A percentile compares a stretch with the other conserved stretches of the same genome.
Evolutionary conservation across 2,888 invertebrate species (phyloP).

Genomic region (Drosophila prolongata): DNA sequence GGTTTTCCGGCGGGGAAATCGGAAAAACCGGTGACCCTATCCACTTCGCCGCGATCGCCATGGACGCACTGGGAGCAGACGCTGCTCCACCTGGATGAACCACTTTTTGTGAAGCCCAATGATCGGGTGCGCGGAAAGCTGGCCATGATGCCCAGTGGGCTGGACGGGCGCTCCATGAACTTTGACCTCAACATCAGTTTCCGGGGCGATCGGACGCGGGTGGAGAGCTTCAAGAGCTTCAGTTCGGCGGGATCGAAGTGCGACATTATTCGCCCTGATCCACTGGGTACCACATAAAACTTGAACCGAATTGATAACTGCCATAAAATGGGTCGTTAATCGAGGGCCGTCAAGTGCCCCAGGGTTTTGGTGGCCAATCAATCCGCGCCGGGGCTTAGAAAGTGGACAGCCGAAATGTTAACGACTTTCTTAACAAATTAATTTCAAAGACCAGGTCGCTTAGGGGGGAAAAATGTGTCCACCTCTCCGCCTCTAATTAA

Average conservation of each 20-base stretch:
- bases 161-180: conserved; percentile 35
- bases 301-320: conserved; percentile 44
- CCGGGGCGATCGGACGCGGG: conserved; percentile 21
- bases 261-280: background rate
- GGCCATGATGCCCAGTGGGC: conserved; percentile 24
- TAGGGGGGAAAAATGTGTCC: conserved; percentile 58
- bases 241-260: conserved; percentile 2
- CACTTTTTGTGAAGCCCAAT: conserved; percentile 30
- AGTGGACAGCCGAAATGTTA: conserved; percentile 64
- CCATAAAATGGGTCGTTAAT: conserved; percentile 64
- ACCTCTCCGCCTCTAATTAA: conserved; percentile 66
- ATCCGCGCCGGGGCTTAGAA: conserved; percentile 55
- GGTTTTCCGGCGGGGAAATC: conserved; percentile 10
- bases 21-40: conserved; percentile 24
- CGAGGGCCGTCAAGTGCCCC: conserved; percentile 33
- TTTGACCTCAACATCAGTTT: conserved; percentile 36
- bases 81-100: conserved; percentile 38
- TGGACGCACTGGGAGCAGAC: conserved; percentile 60
- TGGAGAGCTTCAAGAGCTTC: conserved; percentile 34
- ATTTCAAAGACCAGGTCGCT: conserved; percentile 46
- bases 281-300: conserved; percentile 34
- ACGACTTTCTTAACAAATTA: conserved; percentile 73
- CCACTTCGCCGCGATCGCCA: conserved; percentile 43
- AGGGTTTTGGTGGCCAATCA: conserved; percentile 41
- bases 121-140: conserved; percentile 48